Evolutionary conservation across 2,888 invertebrate genomes (phyloP).

Genomic region (Leistus spinibarbis): DNA sequence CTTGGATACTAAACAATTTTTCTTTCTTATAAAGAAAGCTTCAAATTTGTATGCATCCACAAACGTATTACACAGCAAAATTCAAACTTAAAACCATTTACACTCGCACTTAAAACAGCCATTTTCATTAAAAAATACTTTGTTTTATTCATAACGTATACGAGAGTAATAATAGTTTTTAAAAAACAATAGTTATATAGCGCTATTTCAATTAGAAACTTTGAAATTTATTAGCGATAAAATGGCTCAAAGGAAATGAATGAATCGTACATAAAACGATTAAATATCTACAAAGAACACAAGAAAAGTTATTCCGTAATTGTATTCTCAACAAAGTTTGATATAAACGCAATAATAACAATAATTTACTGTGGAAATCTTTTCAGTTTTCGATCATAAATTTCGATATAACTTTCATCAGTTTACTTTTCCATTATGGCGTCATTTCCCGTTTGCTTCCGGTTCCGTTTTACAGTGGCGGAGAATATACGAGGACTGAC

Average conservation of each 20-base stretch:
- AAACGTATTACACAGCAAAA: too few relatives aligned
- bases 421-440: constrained; percentile 34
- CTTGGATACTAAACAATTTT: too few relatives aligned
- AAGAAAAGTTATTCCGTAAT: background rate
- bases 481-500: background rate
- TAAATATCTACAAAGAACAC: too few relatives aligned
- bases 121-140: too few relatives aligned
- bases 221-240: background rate
- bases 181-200: too few relatives aligned
- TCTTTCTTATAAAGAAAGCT: too few relatives aligned
- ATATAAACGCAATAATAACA: constrained; percentile 7
- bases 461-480: background rate
- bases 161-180: too few relatives aligned
- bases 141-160: too few relatives aligned
- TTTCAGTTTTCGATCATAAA: constrained; percentile 22
- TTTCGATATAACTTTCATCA: constrained; percentile 18
- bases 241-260: background rate
- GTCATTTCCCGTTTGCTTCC: constrained; percentile 11
- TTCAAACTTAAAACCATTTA: too few relatives aligned
- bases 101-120: too few relatives aligned
- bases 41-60: too few relatives aligned
- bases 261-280: background rate
- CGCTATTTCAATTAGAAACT: background rate
- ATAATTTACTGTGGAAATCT: constrained; percentile 18
- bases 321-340: background rate